phyloP scores from a whole-genome alignment of 2,888 invertebrate species.

The Sarcophaga variegata region DNA sequence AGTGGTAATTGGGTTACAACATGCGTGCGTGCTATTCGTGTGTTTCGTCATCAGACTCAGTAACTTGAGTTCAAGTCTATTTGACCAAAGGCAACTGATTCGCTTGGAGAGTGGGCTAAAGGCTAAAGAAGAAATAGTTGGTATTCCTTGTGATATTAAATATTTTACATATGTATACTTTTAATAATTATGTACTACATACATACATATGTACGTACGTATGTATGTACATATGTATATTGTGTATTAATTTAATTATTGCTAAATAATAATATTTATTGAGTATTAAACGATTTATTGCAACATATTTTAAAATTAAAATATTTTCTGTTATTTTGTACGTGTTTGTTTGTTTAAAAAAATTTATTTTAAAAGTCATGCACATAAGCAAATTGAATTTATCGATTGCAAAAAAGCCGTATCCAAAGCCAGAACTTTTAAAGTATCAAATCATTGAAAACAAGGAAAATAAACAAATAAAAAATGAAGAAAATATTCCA shows the following conservation, averaged over 20 bases:
- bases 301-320: not conserved
- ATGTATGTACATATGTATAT: not conserved
- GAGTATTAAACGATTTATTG: not conserved
- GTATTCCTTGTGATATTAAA: no score
- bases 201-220: not conserved
- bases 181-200: not conserved
- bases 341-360: not conserved
- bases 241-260: conserved; percentile 7
- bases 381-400: conserved; percentile 50
- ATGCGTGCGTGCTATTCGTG: conserved; percentile 27
- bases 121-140: conserved; percentile 54
- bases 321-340: not conserved
- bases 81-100: conserved; percentile 67
- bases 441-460: not conserved
- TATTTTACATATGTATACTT: no score
- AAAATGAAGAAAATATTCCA: not conserved
- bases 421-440: not conserved
- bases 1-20: not conserved
- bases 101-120: conserved; percentile 66
- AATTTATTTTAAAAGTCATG: conserved; percentile 24
- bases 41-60: conserved; percentile 36
- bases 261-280: not conserved
- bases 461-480: not conserved
- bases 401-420: conserved; percentile 7
- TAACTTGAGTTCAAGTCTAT: conserved; percentile 64